Conservation (phyloP, 2,113 vertebrate species). For the Terrapene triunguis region DNA sequence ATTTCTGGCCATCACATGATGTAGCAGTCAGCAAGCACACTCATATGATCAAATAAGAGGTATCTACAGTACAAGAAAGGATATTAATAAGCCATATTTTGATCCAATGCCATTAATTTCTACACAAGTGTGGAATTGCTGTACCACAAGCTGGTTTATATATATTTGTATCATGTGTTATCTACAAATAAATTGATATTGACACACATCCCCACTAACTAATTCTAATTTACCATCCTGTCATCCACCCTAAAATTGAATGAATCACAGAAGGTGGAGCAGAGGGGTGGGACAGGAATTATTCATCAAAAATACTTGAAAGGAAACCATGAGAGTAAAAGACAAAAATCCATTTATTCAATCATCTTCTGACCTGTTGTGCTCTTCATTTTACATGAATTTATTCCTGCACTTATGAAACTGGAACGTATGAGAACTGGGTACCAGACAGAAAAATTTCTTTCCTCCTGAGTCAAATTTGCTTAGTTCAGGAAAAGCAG, state of each 20-base stretch:
- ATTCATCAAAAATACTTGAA: conserved; percentile 35
- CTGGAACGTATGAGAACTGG: background rate
- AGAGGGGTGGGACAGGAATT: background rate
- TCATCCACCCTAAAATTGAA: background rate
- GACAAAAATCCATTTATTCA: conserved; percentile 50
- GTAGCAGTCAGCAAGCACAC: background rate
- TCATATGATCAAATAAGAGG: background rate
- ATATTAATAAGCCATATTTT: background rate
- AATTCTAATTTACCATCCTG: background rate
- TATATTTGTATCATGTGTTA: background rate
- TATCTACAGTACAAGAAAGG: background rate
- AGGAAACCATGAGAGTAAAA: background rate
- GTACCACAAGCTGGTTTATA: background rate
- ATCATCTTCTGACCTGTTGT: conserved; percentile 19
- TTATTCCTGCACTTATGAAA: conserved; percentile 17
- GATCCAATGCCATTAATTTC: background rate
- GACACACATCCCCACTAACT: background rate
- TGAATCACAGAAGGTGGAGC: conserved; percentile 37
- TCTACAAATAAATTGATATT: background rate
- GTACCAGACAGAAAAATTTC: background rate
- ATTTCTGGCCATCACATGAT: background rate
- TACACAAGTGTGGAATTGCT: background rate
- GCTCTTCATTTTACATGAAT: conserved; percentile 30
- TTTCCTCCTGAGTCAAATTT: background rate
- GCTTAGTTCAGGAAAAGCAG: background rate